Conservation (phyloP, 2,113 vertebrate species). For the Phodopus roborovskii region DNA sequence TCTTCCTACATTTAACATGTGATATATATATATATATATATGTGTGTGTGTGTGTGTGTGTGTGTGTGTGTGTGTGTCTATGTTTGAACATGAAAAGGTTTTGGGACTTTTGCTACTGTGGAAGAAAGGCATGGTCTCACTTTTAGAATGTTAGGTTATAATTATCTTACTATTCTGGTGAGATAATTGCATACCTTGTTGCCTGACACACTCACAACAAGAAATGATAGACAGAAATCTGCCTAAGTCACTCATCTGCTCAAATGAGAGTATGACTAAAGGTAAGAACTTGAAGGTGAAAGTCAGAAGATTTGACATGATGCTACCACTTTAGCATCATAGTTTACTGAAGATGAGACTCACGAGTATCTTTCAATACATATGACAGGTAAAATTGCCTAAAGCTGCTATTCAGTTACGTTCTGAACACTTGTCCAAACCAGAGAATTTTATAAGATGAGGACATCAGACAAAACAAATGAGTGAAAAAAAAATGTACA, state of each 20-base stretch:
- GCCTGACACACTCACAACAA: slow-evolving; percentile 67
- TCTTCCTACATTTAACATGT: background rate
- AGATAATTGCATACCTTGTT: slow-evolving; percentile 75
- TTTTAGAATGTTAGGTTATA: slow-evolving; percentile 58
- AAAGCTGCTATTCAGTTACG: slow-evolving; percentile 69
- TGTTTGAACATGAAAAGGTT: slow-evolving; percentile 50
- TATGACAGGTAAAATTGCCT: slow-evolving; percentile 68
- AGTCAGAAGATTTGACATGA: slow-evolving; percentile 55
- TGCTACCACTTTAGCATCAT: background rate
- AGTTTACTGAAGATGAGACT: slow-evolving; percentile 46
- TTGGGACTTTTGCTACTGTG: slow-evolving; percentile 56
- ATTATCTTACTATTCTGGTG: slow-evolving; percentile 67
- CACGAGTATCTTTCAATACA: slow-evolving; percentile 57
- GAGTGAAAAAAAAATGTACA: background rate
- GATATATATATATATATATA: background rate
- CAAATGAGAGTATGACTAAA: slow-evolving; percentile 69
- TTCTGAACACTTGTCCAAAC: slow-evolving; percentile 75
- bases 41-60: background rate
- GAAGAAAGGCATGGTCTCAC: slow-evolving; percentile 64
- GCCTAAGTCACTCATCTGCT: slow-evolving; percentile 70
- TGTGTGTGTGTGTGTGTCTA: background rate
- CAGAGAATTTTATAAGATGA: background rate
- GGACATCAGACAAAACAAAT: background rate
- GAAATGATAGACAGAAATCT: slow-evolving; percentile 10
- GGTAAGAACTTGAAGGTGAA: slow-evolving; percentile 57